These are phyloP conservation scores for Plestiodon gilberti DNA, from an alignment of 2,113 vertebrate species.

Conservation along the genomic window DNA sequence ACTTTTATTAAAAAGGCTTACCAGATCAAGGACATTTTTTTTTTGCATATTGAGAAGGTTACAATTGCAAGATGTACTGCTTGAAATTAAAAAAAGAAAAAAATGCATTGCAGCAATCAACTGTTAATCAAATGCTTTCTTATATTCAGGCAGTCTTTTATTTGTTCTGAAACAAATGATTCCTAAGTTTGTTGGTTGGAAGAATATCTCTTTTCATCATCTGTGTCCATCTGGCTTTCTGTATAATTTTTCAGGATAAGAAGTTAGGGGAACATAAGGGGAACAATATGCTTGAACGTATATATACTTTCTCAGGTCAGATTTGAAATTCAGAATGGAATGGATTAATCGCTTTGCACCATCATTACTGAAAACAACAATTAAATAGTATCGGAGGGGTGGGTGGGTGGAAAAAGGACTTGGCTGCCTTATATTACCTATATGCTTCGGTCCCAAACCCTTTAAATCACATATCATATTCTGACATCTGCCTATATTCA, in stretches of 20 bases:
- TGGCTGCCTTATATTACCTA: background rate
- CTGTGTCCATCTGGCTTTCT: conserved; percentile 25
- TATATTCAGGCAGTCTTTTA: conserved; percentile 13
- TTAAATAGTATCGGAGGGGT: background rate
- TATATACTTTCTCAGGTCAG: conserved; percentile 30
- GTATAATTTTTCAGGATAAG: conserved; percentile 13
- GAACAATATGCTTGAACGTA: conserved; percentile 35
- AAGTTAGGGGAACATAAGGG: conserved; percentile 51
- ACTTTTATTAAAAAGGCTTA: background rate
- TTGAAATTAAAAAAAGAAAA: conserved; percentile 14
- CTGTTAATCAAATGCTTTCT: conserved; percentile 15
- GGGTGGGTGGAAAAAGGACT: background rate
- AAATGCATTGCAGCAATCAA: conserved; percentile 22
- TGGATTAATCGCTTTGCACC: conserved; percentile 24
- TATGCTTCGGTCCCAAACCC: background rate
- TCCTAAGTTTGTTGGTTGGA: conserved; percentile 3
- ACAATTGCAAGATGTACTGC: background rate
- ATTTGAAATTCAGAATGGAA: conserved; percentile 43
- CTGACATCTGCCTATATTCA: background rate
- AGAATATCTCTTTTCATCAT: conserved; percentile 25
- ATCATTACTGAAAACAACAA: conserved; percentile 20
- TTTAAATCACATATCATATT: background rate
- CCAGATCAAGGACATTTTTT: background rate
- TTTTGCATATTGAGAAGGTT: conserved; percentile 2
- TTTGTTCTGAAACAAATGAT: conserved; percentile 25